Conservation (phyloP, 2,888 invertebrate species). For the Eupithecia inturbata region DNA sequence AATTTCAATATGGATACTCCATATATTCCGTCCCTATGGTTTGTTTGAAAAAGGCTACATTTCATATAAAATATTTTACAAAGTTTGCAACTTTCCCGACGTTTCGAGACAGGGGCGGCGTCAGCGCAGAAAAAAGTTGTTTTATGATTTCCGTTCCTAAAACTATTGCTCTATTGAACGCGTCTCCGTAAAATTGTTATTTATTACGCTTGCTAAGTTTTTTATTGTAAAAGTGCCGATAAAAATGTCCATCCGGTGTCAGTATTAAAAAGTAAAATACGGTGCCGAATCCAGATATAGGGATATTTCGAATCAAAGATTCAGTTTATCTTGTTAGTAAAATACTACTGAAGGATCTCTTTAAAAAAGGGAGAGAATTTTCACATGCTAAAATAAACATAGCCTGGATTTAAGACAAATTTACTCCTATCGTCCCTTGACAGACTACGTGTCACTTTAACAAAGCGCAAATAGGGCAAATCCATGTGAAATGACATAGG, state of each 20-base stretch:
- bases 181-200: constrained; percentile 72
- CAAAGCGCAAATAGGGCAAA: constrained; percentile 73
- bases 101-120: constrained; percentile 48
- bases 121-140: constrained; percentile 76
- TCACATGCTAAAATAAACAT: constrained; percentile 48
- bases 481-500: constrained; percentile 82
- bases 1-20: neutral
- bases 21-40: neutral
- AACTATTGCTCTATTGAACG: constrained; percentile 67
- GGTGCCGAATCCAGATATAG: neutral
- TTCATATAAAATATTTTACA: constrained; percentile 31
- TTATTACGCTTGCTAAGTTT: constrained; percentile 73
- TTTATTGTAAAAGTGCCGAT: constrained; percentile 47
- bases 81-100: constrained; percentile 42
- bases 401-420: constrained; percentile 60
- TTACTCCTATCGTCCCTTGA: constrained; percentile 68
- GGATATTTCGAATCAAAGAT: neutral
- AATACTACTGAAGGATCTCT: neutral
- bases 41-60: constrained; percentile 8
- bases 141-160: constrained; percentile 80
- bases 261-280: constrained; percentile 21
- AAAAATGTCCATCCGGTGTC: constrained; percentile 36
- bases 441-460: constrained; percentile 81
- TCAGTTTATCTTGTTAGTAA: neutral
- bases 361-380: neutral